phyloP scores from a whole-genome alignment of 2,113 vertebrate genomes.

The Phrynosoma platyrhinos region DNA sequence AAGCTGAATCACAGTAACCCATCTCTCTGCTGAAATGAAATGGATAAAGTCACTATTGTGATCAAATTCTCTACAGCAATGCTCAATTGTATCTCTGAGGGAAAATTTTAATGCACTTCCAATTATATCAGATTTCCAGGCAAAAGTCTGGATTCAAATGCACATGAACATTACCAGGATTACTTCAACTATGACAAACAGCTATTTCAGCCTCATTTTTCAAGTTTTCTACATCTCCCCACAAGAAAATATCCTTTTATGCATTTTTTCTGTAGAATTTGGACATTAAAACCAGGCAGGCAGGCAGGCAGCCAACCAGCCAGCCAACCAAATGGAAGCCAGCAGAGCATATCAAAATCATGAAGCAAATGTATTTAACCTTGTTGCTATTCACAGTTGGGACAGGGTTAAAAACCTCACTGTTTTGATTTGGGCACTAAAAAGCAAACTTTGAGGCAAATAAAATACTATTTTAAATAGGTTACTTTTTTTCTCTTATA shows the following conservation, averaged over 20 bases:
- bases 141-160: not conserved
- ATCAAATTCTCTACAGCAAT: slow-evolving; percentile 20
- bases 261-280: not conserved
- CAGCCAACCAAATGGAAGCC: not conserved
- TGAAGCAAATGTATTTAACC: not conserved
- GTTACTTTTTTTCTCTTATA: too few species aligned
- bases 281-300: not conserved
- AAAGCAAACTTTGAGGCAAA: not conserved
- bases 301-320: not conserved
- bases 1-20: not conserved
- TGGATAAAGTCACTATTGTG: slow-evolving; percentile 10
- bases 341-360: not conserved
- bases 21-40: slow-evolving; percentile 9
- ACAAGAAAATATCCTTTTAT: not conserved
- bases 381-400: not conserved
- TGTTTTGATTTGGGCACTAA: not conserved
- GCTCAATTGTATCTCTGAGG: slow-evolving; percentile 11
- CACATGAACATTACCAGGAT: not conserved
- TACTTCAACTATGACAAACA: not conserved
- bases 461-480: too few species aligned
- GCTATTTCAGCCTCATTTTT: not conserved
- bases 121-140: slow-evolving; percentile 1
- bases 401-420: not conserved
- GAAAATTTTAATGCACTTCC: not conserved
- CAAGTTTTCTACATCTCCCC: not conserved